Conservation (phyloP, 2,888 invertebrate genomes). For the Lissonota sp. region DNA sequence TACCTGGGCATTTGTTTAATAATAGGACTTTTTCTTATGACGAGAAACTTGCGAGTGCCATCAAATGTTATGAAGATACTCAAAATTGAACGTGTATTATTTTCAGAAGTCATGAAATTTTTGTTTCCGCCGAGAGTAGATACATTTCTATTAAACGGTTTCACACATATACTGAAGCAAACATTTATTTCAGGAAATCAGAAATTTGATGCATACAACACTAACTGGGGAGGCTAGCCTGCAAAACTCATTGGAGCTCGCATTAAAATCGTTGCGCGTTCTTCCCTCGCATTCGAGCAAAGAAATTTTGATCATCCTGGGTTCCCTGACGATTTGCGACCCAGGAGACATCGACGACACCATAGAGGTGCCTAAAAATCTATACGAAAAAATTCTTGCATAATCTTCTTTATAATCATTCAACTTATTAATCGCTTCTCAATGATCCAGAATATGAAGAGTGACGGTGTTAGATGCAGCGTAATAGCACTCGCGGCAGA, state of each 20-base stretch:
- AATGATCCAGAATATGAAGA: conserved; percentile 87
- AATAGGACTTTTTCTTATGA: no score
- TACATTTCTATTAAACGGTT: conserved; percentile 12
- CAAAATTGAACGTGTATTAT: no score
- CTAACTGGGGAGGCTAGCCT: conserved; percentile 97
- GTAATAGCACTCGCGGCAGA: conserved; percentile 98
- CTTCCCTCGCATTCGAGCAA: conserved; percentile 97
- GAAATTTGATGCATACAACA: conserved; percentile 87
- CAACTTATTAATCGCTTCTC: not conserved
- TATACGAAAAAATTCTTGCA: not conserved
- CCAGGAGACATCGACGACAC: conserved; percentile 96
- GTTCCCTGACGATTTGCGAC: conserved; percentile 98
- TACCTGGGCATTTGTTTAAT: no score
- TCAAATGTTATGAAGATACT: no score
- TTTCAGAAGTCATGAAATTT: no score
- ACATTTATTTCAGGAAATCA: conserved; percentile 75
- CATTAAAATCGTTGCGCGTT: conserved; percentile 92
- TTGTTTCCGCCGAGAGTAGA: no score
- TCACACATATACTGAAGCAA: not conserved
- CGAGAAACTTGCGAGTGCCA: no score
- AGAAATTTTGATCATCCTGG: conserved; percentile 96
- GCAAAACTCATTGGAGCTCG: conserved; percentile 97
- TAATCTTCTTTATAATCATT: not conserved
- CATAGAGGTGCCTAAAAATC: conserved; percentile 86
- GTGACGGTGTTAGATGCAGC: conserved; percentile 94